Evolutionary conservation across 2,797 vertebrate species (phyloP).

Genomic region (Falco berigora): DNA sequence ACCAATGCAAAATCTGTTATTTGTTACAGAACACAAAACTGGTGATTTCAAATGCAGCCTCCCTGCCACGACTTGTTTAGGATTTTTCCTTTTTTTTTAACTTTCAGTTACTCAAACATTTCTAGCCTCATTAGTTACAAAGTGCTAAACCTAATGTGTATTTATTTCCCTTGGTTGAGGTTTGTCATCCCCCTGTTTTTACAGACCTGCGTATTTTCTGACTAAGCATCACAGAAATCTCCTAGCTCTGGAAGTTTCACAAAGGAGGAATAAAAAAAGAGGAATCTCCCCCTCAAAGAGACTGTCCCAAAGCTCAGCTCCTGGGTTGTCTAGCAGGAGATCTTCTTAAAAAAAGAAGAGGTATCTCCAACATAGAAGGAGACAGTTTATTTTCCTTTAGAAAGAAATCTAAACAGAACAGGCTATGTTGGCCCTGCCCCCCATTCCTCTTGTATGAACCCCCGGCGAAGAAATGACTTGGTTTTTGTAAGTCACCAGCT

Average conservation of each 20-base stretch:
- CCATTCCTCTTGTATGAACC: conserved; percentile 16
- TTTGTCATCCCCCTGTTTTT: background rate
- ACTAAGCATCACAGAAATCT: background rate
- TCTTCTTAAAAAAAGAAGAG: background rate
- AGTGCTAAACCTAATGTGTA: background rate
- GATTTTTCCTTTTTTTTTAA: background rate
- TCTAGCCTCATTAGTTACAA: background rate
- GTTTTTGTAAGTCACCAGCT: conserved; percentile 4
- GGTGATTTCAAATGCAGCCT: background rate
- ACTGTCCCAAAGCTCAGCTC: background rate
- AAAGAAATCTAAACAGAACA: conserved; percentile 51
- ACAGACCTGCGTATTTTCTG: background rate
- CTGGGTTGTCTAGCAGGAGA: background rate
- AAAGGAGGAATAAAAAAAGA: background rate
- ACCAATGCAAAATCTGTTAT: background rate
- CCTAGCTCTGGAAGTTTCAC: background rate
- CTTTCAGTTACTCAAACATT: background rate
- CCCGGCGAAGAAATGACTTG: background rate
- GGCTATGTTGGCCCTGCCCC: conserved; percentile 41
- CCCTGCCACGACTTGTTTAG: background rate
- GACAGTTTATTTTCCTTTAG: conserved; percentile 52
- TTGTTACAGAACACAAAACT: background rate
- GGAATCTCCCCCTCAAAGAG: background rate
- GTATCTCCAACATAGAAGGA: background rate
- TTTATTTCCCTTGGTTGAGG: background rate